Percentiles rank a stretch among this genome's conserved stretches.
These are phyloP conservation scores for Castor canadensis DNA, from an alignment of 2,113 vertebrate genomes.

Conservation along the genomic window DNA sequence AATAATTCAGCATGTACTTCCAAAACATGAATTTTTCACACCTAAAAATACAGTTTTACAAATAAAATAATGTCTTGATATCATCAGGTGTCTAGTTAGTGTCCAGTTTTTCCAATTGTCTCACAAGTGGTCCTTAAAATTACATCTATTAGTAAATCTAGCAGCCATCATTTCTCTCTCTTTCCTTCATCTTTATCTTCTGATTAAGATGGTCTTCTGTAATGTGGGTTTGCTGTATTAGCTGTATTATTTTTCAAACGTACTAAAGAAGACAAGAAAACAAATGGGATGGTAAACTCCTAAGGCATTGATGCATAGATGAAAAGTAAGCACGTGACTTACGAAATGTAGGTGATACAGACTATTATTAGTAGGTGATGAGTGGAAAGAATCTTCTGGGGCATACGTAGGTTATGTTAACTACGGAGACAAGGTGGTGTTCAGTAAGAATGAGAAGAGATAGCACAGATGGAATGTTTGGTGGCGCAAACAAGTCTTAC, in stretches of 20 bases:
- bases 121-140: not conserved
- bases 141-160: not conserved
- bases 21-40: constrained; percentile 3
- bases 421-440: not conserved
- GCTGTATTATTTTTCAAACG: not conserved
- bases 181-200: not conserved
- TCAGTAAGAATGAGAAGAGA: not conserved
- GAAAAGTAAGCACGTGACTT: not conserved
- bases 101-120: constrained; percentile 5
- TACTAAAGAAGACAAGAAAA: not conserved
- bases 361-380: not conserved
- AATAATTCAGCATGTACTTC: constrained; percentile 30
- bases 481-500: not conserved
- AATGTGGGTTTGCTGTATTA: not conserved
- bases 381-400: not conserved
- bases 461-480: not conserved
- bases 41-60: not conserved
- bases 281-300: not conserved
- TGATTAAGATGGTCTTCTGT: not conserved
- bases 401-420: not conserved
- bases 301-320: not conserved
- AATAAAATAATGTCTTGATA: constrained; percentile 22
- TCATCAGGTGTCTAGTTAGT: not conserved
- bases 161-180: not conserved
- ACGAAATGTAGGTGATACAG: not conserved